Base-by-base conservation (phyloP, 2,888 invertebrate species). In the Nycteola revayana region DNA sequence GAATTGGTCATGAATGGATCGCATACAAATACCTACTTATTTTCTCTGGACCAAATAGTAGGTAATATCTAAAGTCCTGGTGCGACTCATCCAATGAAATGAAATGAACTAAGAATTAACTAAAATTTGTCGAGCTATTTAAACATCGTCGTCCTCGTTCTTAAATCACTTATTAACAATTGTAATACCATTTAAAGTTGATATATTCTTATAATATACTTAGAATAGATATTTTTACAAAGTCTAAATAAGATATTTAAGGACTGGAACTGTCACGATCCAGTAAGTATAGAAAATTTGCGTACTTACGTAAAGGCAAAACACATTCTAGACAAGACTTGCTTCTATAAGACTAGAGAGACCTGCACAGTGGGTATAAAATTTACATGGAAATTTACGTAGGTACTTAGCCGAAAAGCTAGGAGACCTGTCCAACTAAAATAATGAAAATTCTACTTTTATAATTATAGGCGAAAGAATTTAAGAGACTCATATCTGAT, bases 11-110 rank as follows among this genome's bases (percentile, higher is more conserved):
- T 27, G n/a, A 45, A 43, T 35, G 49, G 38, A 43, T 29, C 33
- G 30, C 31, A 23, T 37, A 39, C 39, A 34, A 36, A 30, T 37
- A n/a, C n/a, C n/a, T n/a, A n/a, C n/a, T n/a, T 14, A 14, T 36
- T 45, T 27, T 46, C 48, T 49, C 49, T 55, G 47, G 59, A 60
- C 60, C 58, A 60, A 59, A 40, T 57, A 57, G 37, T 27, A 35
- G 35, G 32, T 56, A 36, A 36, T 34, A 43, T 14, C 28, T 23
- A 14, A 37, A 38, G 41, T 42, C 39, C 36, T 36, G 21, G 36
- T 30, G 25, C 36, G 35, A 36, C 38, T 27, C 34, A 24, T 28
- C 33, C 5, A 3, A 14, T 45, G 42, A 39, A 41, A 29, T 32
- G 33, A 34, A 38, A n/a, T n/a, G n/a, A n/a, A n/a, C 31, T 37